These are phyloP conservation scores for Hyphantria cunea DNA, from an alignment of 1,140 invertebrate species.

Conservation along the genomic window DNA sequence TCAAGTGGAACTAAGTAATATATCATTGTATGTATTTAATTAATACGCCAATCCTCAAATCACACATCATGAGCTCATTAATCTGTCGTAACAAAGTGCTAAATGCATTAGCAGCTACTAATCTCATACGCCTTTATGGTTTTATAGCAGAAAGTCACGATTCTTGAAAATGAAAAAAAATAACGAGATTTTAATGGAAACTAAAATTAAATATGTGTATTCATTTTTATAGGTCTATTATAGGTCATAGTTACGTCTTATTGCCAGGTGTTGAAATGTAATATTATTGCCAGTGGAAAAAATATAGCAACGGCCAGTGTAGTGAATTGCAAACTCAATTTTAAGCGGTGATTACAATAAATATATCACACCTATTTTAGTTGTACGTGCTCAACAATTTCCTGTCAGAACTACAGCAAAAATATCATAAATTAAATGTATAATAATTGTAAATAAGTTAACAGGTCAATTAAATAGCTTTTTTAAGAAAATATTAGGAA, in stretches of 20 bases:
- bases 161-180: background rate
- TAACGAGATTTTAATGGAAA: background rate
- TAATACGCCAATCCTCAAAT: conserved; percentile 13
- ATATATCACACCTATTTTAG: background rate
- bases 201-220: background rate
- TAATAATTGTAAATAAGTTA: conserved; percentile 28
- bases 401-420: conserved; percentile 11
- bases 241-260: conserved; percentile 12
- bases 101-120: conserved; percentile 16
- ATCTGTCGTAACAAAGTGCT: conserved; percentile 10
- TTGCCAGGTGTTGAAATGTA: conserved; percentile 5
- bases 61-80: conserved; percentile 11
- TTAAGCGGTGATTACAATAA: conserved; percentile 5
- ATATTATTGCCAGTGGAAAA: conserved; percentile 7
- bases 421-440: conserved; percentile 1
- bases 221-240: conserved; percentile 10
- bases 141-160: background rate
- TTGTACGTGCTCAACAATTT: background rate
- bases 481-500: too few relatives aligned
- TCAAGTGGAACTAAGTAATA: background rate
- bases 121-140: background rate
- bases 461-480: conserved; percentile 6
- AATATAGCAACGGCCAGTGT: background rate
- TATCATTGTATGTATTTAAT: conserved; percentile 4
- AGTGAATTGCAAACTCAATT: background rate